Evolutionary conservation across 2,888 invertebrate genomes (phyloP).

Genomic region (Cantharis nigra): DNA sequence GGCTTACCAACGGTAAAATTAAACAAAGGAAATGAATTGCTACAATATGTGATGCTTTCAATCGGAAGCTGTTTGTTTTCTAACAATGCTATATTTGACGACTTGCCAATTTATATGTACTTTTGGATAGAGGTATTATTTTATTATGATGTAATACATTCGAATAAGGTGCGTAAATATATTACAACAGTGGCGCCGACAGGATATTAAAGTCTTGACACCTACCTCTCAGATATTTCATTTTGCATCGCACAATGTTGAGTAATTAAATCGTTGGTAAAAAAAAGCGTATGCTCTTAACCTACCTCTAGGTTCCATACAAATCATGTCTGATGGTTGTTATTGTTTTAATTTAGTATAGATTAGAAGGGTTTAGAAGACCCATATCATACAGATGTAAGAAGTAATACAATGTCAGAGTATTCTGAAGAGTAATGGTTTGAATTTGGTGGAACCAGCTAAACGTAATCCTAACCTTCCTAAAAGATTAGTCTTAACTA

Average conservation of each 20-base stretch:
- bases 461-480: neutral
- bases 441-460: neutral
- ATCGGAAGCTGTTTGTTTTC: constrained; percentile 9
- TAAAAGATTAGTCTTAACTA: neutral
- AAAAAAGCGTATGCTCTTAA: neutral
- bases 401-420: neutral
- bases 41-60: constrained; percentile 4
- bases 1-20: constrained; percentile 6
- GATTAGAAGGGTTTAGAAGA: neutral
- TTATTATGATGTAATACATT: constrained; percentile 1
- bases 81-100: constrained; percentile 14
- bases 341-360: neutral
- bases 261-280: neutral
- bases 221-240: neutral
- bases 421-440: constrained; percentile 1
- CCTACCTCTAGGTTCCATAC: neutral
- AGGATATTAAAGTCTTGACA: neutral
- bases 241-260: neutral
- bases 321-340: neutral
- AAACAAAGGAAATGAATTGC: constrained; percentile 15
- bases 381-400: constrained; percentile 3
- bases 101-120: neutral
- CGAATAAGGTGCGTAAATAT: neutral
- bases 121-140: neutral
- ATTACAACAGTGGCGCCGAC: neutral